Percentiles rank a stretch among this genome's conserved stretches.
phyloP scores from a whole-genome alignment of 2,888 invertebrate genomes.

The Mythimna ferrago region DNA sequence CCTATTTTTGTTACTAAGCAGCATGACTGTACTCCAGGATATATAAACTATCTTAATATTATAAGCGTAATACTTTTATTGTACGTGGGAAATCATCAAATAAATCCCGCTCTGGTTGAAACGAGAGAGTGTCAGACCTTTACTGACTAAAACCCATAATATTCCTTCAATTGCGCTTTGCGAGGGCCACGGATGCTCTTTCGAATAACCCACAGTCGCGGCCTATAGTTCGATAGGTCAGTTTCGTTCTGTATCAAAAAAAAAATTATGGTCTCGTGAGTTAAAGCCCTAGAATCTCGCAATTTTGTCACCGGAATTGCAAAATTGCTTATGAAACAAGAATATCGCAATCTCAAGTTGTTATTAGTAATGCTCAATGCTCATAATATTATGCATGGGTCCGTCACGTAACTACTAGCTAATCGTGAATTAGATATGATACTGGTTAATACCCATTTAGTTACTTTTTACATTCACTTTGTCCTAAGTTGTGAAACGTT shows the following conservation, averaged over 20 bases:
- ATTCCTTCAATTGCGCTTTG: no score
- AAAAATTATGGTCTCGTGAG: slow-evolving; percentile 7
- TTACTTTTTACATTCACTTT: slow-evolving; percentile 50
- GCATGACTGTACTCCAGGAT: not conserved
- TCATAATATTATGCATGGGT: slow-evolving; percentile 53
- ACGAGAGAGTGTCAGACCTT: no score
- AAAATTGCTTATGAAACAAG: slow-evolving; percentile 56
- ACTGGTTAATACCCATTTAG: slow-evolving; percentile 26
- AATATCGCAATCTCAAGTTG: slow-evolving; percentile 48
- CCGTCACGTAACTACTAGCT: slow-evolving; percentile 41
- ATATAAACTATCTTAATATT: no score
- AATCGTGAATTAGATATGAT: slow-evolving; percentile 46
- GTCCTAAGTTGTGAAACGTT: slow-evolving; percentile 33
- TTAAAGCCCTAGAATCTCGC: slow-evolving; percentile 14
- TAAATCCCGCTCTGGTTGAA: no score
- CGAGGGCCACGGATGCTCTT: no score
- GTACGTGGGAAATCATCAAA: no score
- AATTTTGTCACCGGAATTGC: slow-evolving; percentile 54
- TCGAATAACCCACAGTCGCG: no score
- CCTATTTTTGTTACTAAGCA: not conserved
- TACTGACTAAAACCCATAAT: no score
- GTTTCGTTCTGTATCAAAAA: no score
- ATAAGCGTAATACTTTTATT: no score
- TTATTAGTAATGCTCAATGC: slow-evolving; percentile 54
- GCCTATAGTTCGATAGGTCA: no score